These are phyloP conservation scores for Metaphire vulgaris DNA, from an alignment of 1,140 invertebrate species.

Conservation along the genomic window DNA sequence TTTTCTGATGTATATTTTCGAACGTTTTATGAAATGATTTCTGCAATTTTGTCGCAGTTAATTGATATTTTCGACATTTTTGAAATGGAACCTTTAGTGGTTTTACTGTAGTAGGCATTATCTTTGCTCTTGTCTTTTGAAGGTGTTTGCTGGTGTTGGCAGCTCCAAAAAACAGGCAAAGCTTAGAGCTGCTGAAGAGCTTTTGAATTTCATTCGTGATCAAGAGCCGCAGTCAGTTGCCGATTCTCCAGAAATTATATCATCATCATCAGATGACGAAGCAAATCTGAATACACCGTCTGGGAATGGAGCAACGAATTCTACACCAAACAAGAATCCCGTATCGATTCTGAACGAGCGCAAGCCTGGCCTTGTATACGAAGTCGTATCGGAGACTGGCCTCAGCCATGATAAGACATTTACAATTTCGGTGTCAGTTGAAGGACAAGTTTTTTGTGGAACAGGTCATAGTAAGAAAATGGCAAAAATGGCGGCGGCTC, in stretches of 20 bases:
- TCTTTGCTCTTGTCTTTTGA: no score
- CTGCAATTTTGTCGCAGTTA: no score
- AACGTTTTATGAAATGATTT: no score
- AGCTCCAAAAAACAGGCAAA: conserved; percentile 73
- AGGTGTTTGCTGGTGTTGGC: conserved; percentile 61
- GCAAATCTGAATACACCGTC: no score
- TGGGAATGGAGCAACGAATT: no score
- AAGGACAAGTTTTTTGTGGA: conserved; percentile 59
- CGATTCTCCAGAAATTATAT: no score
- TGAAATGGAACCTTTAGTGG: no score
- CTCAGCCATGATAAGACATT: conserved; percentile 79
- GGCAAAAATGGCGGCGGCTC: conserved; percentile 70
- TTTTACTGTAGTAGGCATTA: no score
- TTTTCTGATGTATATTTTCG: conserved; percentile 65
- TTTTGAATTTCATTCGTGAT: no score
- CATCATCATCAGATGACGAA: no score
- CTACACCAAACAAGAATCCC: conserved; percentile 73
- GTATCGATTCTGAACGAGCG: conserved; percentile 82
- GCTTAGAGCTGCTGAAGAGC: conserved; percentile 64
- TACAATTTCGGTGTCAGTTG: conserved; percentile 65
- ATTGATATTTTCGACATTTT: no score
- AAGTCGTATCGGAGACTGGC: conserved; percentile 67
- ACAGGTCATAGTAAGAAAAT: conserved; percentile 66
- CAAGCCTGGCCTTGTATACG: conserved; percentile 70
- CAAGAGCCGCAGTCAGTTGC: no score